Conservation (phyloP, 2,113 vertebrate genomes). For the Haplotaxodon microlepis region DNA sequence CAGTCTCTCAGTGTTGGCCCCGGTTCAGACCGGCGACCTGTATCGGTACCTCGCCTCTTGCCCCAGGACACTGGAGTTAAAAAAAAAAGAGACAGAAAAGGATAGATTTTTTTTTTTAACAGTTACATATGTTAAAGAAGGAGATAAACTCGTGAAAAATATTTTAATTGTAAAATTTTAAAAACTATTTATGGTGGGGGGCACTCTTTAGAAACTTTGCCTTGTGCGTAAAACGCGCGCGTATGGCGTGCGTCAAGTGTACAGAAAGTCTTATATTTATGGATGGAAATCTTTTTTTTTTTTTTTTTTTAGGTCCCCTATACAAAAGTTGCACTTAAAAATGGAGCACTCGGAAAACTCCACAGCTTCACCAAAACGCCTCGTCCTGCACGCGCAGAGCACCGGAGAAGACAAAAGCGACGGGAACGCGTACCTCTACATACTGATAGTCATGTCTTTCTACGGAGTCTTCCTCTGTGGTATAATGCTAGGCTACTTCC, state of each 20-base stretch:
- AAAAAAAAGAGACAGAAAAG: accelerated
- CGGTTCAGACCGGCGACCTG: background rate
- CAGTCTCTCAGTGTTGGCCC: background rate
- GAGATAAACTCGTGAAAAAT: background rate
- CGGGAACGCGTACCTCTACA: conserved; percentile 84
- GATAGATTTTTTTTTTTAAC: accelerated
- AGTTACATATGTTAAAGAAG: background rate
- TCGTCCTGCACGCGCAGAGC: background rate
- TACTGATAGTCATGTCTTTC: conserved; percentile 90
- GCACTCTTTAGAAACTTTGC: background rate
- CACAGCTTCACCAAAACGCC: conserved; percentile 39
- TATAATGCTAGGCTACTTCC: conserved; percentile 90
- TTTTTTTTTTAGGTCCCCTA: background rate
- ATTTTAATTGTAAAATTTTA: background rate
- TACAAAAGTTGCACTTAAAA: background rate
- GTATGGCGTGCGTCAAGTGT: background rate
- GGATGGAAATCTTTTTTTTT: background rate
- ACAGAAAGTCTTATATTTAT: background rate
- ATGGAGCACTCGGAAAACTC: conserved; percentile 79
- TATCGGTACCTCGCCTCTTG: background rate
- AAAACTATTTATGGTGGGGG: background rate
- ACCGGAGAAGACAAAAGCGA: conserved; percentile 6
- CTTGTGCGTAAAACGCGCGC: conserved; percentile 16
- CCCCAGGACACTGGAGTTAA: background rate
- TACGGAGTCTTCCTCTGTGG: conserved; percentile 89